phyloP scores from a whole-genome alignment of 2,113 vertebrate species.

The Rhabdornis inornatus region DNA sequence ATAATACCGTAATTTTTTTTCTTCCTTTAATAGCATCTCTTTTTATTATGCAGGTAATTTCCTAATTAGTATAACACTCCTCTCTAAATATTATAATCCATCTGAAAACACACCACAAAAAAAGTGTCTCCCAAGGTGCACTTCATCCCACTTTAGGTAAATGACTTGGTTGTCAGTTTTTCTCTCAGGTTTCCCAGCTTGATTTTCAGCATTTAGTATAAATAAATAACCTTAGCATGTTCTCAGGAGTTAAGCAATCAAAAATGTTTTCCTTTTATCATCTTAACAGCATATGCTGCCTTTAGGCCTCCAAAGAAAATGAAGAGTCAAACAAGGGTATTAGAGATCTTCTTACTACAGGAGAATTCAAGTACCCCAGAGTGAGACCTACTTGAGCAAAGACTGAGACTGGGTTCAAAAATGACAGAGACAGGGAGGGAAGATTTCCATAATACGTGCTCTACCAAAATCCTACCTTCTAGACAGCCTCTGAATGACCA shows the following conservation, averaged over 20 bases:
- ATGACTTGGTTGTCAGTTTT: neutral
- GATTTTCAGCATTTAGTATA: neutral
- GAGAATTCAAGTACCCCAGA: neutral
- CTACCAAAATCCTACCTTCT: neutral
- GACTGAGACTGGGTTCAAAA: neutral
- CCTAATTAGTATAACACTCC: neutral
- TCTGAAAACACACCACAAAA: neutral
- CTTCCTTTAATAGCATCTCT: neutral
- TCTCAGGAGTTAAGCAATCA: neutral
- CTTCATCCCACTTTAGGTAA: neutral
- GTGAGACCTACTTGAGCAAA: neutral
- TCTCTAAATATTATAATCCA: neutral
- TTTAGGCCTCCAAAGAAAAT: neutral
- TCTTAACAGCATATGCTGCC: neutral
- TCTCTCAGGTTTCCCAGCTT: neutral
- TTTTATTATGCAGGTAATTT: neutral
- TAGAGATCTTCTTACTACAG: neutral
- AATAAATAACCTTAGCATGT: neutral
- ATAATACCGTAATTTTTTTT: neutral
- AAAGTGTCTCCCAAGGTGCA: neutral
- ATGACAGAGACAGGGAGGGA: neutral
- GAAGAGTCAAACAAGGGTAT: neutral
- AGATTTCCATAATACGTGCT: neutral
- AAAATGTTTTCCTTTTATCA: neutral
- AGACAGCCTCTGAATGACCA: neutral